A percentile compares a stretch with the other conserved stretches of the same genome.
These are phyloP conservation scores for Patella pellucida DNA, from an alignment of 2,888 invertebrate genomes.

Conservation along the genomic window DNA sequence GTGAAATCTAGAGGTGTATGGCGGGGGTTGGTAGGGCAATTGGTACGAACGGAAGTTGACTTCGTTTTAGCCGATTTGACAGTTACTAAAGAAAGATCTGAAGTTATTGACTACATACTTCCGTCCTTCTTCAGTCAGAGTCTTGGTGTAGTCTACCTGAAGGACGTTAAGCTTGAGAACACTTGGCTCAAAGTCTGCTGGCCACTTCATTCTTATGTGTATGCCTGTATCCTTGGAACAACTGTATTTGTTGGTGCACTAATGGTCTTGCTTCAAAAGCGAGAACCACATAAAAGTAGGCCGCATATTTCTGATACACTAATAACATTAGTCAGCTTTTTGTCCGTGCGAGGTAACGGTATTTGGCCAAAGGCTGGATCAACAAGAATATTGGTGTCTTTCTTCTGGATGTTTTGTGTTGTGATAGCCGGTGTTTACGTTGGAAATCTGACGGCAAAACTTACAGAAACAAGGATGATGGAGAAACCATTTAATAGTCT, in stretches of 20 bases:
- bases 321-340: neutral
- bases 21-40: neutral
- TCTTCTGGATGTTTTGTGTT: slow-evolving; percentile 3
- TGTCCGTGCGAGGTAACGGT: neutral
- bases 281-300: neutral
- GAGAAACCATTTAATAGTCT: neutral
- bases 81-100: neutral
- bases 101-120: neutral
- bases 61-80: neutral
- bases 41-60: neutral
- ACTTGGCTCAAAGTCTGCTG: neutral
- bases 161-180: neutral
- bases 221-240: neutral
- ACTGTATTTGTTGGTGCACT: neutral
- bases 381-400: neutral
- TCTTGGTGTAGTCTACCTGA: neutral
- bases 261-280: neutral
- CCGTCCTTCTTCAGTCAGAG: neutral
- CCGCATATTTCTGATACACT: neutral
- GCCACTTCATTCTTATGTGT: neutral
- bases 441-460: neutral
- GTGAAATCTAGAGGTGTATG: neutral
- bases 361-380: neutral
- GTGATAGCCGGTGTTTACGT: neutral
- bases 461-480: neutral